Evolutionary conservation across 2,888 invertebrate genomes (phyloP), one percentile per base, ranked within the genome.

Genomic region (Seira sanloemensis): DNA sequence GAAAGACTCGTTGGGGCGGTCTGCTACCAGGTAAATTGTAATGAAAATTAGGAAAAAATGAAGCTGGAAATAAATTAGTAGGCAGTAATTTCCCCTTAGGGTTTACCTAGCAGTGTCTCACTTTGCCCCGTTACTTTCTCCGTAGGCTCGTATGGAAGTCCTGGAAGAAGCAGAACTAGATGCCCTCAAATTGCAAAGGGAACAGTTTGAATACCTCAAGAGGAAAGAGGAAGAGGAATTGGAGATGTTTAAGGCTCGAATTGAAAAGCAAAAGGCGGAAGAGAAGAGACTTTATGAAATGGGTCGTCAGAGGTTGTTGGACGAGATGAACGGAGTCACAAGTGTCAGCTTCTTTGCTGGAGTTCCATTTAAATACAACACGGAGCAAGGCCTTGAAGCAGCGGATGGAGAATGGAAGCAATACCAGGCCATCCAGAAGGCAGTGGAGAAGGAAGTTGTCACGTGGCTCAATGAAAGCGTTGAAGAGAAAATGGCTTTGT

Each of bases 91-190:
- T n/a, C n/a, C n/a, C n/a, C n/a, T n/a, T n/a, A n/a, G n/a, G n/a
- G n/a, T n/a, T n/a, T n/a, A n/a, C n/a, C n/a, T n/a, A n/a, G n/a
- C n/a, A n/a, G n/a, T n/a, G 50, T 50, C 16, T 50, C 50, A 50
- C 16, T 1, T 2, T 50, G 16, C 50, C 50, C 50, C 50, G 25
- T 12, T 46, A 19, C 5, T 37, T 27, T 25, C 25, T 18, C 54
- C 23, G 69, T 54, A 65, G 87, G 88, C 88, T 12, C 78, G 86
- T 1, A 9, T 86, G n/a, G 88, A 88, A 66, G 76, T 84, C 1
- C 83, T 88, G 76, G 86, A 88, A 66, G 88, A 88, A 74, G 84
- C 86, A 18, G 88, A 88, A 54, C 71, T 86, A 9, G 71, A 79
- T 65, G 81, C 88, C 16, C 68, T 86, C 4, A 71, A 73, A 54